phyloP scores from a whole-genome alignment of 2,888 invertebrate genomes.

The Pristionchus maxplancki region DNA sequence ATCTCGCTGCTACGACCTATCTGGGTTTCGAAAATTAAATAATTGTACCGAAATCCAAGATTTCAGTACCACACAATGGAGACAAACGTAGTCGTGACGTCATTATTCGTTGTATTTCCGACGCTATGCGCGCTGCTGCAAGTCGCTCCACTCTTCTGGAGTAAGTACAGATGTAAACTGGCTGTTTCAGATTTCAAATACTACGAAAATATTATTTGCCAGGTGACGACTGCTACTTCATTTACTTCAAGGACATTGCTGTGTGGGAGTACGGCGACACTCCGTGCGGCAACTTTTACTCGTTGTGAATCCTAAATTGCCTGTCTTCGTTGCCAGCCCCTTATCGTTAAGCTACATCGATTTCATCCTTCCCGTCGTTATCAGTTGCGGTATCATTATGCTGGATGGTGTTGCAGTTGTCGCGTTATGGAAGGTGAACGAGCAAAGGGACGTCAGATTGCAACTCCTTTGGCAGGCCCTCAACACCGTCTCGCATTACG shows the following conservation, averaged over 20 bases:
- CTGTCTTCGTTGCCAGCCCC: no score
- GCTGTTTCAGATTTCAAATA: no score
- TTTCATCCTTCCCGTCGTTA: neutral
- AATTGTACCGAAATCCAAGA: neutral
- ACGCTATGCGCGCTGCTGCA: neutral
- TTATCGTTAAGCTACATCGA: neutral
- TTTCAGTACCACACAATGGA: neutral
- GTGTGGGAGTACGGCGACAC: neutral
- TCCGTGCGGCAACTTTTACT: neutral
- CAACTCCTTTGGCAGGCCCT: neutral
- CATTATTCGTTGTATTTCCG: neutral
- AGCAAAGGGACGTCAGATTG: neutral
- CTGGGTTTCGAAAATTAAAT: neutral
- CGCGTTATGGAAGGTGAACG: neutral
- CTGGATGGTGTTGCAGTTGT: neutral
- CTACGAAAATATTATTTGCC: neutral
- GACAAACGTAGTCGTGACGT: neutral
- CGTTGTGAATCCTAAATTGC: neutral
- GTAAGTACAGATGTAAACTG: no score
- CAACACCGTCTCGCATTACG: neutral
- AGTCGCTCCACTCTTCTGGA: neutral
- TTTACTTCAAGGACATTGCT: neutral
- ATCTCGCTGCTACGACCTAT: neutral
- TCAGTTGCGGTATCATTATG: neutral
- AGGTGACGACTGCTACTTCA: neutral